Percentiles rank a stretch among this genome's conserved stretches.
Evolutionary conservation across 2,797 vertebrate genomes (phyloP).

Genomic region (Diplodus puntazzo): DNA sequence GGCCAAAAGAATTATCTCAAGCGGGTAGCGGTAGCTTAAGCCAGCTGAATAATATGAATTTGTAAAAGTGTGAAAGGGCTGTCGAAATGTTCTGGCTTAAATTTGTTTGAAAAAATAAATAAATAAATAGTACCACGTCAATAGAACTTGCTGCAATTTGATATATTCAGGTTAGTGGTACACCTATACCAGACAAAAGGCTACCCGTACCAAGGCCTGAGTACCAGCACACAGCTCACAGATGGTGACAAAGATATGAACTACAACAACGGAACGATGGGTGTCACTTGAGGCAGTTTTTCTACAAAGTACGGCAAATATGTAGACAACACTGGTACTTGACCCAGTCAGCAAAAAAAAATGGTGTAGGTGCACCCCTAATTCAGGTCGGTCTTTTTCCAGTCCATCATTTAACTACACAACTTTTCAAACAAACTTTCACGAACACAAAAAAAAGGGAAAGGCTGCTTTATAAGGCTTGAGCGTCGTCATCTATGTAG

Average conservation of each 20-base stretch:
- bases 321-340: conserved; percentile 33
- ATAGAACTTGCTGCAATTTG: conserved; percentile 71
- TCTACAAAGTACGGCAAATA: neutral
- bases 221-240: conserved; percentile 35
- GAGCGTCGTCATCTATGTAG: conserved; percentile 53
- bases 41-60: conserved; percentile 53
- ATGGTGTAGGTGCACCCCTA: conserved; percentile 59
- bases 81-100: conserved; percentile 60
- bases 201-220: conserved; percentile 25
- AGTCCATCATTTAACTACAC: conserved; percentile 51
- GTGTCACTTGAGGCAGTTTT: conserved; percentile 9
- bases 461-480: conserved; percentile 23
- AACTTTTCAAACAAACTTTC: conserved; percentile 45
- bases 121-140: conserved; percentile 41
- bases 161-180: conserved; percentile 67
- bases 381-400: conserved; percentile 54
- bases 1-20: conserved; percentile 57
- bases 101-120: conserved; percentile 36
- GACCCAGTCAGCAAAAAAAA: conserved; percentile 40
- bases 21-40: conserved; percentile 45
- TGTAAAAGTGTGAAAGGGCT: conserved; percentile 71
- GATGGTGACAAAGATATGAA: neutral
- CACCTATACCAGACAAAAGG: conserved; percentile 48
- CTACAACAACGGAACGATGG: neutral
- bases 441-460: conserved; percentile 15